These are phyloP conservation scores for Drosophila prosaltans DNA, from an alignment of 1,140 invertebrate genomes.

Conservation along the genomic window DNA sequence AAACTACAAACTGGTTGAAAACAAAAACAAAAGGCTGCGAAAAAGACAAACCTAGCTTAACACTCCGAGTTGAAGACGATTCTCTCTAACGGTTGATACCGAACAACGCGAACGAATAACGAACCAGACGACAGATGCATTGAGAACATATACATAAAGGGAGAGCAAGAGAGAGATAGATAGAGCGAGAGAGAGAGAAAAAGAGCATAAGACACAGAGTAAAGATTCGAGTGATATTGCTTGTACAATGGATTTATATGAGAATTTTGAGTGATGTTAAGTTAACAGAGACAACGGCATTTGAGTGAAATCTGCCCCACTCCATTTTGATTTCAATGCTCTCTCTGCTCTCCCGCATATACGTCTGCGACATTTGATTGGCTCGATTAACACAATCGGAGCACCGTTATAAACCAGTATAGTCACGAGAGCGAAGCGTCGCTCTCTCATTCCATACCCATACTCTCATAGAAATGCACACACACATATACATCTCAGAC, in stretches of 20 bases:
- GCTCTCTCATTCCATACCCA: neutral
- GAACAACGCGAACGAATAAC: constrained; percentile 23
- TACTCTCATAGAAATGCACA: constrained; percentile 13
- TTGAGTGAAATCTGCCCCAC: constrained; percentile 42
- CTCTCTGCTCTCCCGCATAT: constrained; percentile 22
- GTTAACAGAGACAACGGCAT: constrained; percentile 28
- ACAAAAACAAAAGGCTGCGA: constrained; percentile 62
- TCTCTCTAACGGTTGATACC: constrained; percentile 75
- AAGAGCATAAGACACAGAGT: constrained; percentile 12
- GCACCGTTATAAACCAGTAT: constrained; percentile 79
- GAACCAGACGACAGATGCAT: constrained; percentile 10
- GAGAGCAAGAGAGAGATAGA: neutral
- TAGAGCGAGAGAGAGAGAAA: neutral
- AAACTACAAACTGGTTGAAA: constrained; percentile 76
- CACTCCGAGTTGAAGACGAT: constrained; percentile 35
- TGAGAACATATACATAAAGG: neutral
- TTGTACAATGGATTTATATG: constrained; percentile 10
- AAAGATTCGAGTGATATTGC: constrained; percentile 15
- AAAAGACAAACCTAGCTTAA: constrained; percentile 49
- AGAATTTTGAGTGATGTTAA: constrained; percentile 65
- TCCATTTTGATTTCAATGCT: constrained; percentile 61
- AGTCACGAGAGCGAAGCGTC: constrained; percentile 12
- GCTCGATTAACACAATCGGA: constrained; percentile 83
- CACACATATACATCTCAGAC: neutral
- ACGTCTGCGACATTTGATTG: constrained; percentile 80